phyloP scores from a whole-genome alignment of 2,888 invertebrate species.

The Sesia apiformis region DNA sequence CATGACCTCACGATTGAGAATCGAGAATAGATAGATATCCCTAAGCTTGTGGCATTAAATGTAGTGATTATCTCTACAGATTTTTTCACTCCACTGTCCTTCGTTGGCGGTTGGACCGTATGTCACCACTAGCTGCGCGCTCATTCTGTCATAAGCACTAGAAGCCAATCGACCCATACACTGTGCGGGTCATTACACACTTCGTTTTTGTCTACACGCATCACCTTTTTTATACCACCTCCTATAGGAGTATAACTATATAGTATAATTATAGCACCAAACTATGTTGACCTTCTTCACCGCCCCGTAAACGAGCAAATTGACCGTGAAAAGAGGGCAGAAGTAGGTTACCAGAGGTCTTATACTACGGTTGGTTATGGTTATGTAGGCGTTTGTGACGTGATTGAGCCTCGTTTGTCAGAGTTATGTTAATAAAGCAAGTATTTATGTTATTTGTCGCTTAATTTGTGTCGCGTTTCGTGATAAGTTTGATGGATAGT shows the following conservation, averaged over 20 bases:
- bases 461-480: not conserved
- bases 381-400: not conserved
- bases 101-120: too few species aligned
- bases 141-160: not conserved
- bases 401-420: not conserved
- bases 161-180: slow-evolving; percentile 9
- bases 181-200: slow-evolving; percentile 11
- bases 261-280: not conserved
- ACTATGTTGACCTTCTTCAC: slow-evolving; percentile 2
- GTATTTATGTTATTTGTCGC: not conserved
- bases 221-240: not conserved
- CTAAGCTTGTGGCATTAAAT: too few species aligned
- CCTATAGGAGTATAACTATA: too few species aligned
- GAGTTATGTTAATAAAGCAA: not conserved
- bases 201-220: not conserved
- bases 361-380: not conserved
- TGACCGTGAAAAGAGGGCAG: not conserved
- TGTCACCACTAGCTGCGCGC: not conserved
- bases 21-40: too few species aligned
- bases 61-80: too few species aligned
- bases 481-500: not conserved
- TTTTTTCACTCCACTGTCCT: too few species aligned
- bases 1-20: too few species aligned
- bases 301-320: not conserved
- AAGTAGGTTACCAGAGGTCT: not conserved